Base-by-base conservation (phyloP, 2,113 vertebrate species). In the Climacteris rufus region DNA sequence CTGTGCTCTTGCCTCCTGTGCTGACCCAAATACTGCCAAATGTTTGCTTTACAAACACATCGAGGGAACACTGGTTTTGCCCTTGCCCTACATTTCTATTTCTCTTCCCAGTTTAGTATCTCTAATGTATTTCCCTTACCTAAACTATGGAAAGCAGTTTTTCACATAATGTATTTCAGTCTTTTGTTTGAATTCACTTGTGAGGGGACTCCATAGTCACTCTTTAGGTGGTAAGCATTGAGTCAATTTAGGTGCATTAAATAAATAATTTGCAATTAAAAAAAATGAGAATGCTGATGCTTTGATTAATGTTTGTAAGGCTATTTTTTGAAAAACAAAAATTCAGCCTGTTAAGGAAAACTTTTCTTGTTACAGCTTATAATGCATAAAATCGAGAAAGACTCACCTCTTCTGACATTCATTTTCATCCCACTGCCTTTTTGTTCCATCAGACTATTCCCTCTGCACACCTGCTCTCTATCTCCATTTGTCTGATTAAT, bases 401-500 rank as follows among this genome's bases (percentile, higher is more conserved):
- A 59, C 54, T 88, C 57, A 95, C 50, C 87, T 65, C 84, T 82
- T 65, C 31, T 87, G 83, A 82, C 82, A 80, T 85, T 65, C 8
- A 25, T 90, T 93, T 95, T 92, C 75, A 90, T 95, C 90, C 27
- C 35, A 69, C 30, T 86, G 86, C 45, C 56, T 83, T 90, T 93
- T 91, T 83, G 30, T 76, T 90, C 59, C 69, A 90, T 47, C 77
- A 80, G 33, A 77, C 70, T 80, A 84, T 72, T 89, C 82, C 87
- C 82, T 71, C 80, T 72, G 77, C 71, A 92, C 79, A 94, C 78
- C 79, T 91, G 93, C 83, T 95, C 80, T 91, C 74, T 59, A 78
- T 66, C 86, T 90, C 92, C 69, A 91, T 90, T 97, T 96, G 85
- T 85, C 87, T 95, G 63, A 93, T 96, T 94, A 93, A 95, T 95